Evolutionary conservation across 2,797 vertebrate species (phyloP).

Genomic region (Cryptoblepharus egeriae): DNA sequence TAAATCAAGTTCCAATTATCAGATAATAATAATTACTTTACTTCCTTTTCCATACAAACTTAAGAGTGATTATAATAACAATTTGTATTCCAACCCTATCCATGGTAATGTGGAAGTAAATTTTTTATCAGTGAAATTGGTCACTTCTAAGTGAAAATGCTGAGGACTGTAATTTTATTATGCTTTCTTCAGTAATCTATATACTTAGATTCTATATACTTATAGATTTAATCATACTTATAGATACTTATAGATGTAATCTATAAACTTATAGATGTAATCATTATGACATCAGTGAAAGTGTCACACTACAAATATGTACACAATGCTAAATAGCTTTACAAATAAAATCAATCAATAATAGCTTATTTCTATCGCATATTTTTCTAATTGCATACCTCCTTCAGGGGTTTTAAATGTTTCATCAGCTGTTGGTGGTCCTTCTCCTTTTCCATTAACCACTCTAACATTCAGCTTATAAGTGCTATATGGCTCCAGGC

Average conservation of each 20-base stretch:
- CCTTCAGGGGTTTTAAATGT: conserved; percentile 91
- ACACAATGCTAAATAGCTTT: not conserved
- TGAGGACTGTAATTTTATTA: not conserved
- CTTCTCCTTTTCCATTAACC: conserved; percentile 92
- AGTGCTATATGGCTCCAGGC: conserved; percentile 88
- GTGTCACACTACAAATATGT: not conserved
- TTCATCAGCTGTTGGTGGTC: conserved; percentile 84
- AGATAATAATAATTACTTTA: not conserved
- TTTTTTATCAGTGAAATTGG: not conserved
- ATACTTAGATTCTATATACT: too few species aligned
- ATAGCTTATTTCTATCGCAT: conserved; percentile 28
- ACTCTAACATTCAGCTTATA: conserved; percentile 89
- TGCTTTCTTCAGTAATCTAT: not conserved
- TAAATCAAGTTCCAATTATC: not conserved
- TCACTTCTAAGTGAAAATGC: not conserved
- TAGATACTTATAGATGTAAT: too few species aligned
- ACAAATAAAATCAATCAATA: too few species aligned
- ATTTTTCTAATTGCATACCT: conserved; percentile 79
- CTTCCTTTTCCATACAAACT: not conserved
- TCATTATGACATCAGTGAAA: not conserved
- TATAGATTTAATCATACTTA: too few species aligned
- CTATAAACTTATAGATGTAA: too few species aligned
- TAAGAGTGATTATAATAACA: not conserved
- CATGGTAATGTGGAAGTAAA: not conserved
- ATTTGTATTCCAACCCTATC: not conserved